Base-by-base conservation (phyloP, 2,797 vertebrate genomes). In the Remorina albescens region DNA sequence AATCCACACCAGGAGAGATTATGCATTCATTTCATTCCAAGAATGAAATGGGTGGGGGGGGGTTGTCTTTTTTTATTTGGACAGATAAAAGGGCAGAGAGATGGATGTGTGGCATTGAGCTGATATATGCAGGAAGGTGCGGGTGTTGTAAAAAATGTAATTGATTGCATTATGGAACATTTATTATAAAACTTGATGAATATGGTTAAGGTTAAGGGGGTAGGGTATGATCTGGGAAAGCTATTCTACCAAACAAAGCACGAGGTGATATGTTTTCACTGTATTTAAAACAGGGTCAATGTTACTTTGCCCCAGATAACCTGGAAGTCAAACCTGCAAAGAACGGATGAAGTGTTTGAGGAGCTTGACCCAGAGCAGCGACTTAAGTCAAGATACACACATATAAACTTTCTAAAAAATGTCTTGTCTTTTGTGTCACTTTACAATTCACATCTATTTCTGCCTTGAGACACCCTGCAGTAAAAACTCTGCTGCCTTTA, bases 1-100 rank as follows among this genome's bases (percentile, higher is more conserved):
- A 57, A 75, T 69, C 51, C 25, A 19, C 53, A 66, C 2, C 9
- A 34, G 26, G 56, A 18, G 53, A 47, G 50, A 67, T 74, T 68
- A 76, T 26, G 59, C 53, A 51, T 39, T 26, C 25, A 54, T 15
- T n/a, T n/a, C n/a, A n/a, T n/a, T n/a, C n/a, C n/a, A n/a, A n/a
- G n/a, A n/a, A n/a, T n/a, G n/a, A n/a, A n/a, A n/a, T n/a, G n/a
- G n/a, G n/a, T n/a, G n/a, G n/a, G n/a, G n/a, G n/a, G n/a, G n/a
- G n/a, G n/a, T n/a, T n/a, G n/a, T n/a, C n/a, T n/a, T n/a, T n/a
- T n/a, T n/a, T n/a, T 16, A 25, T 25, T 51, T 39, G 61, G 56
- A 61, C 2, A 4, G 25, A 47, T 2, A 12, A n/a, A n/a, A n/a
- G n/a, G 53, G 16, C 9, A 16, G 7, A 41, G 15, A 41, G 39